Evolutionary conservation across 2,888 invertebrate genomes (phyloP), one percentile per base, ranked within the genome.

Genomic region (Lamproptera curius): DNA sequence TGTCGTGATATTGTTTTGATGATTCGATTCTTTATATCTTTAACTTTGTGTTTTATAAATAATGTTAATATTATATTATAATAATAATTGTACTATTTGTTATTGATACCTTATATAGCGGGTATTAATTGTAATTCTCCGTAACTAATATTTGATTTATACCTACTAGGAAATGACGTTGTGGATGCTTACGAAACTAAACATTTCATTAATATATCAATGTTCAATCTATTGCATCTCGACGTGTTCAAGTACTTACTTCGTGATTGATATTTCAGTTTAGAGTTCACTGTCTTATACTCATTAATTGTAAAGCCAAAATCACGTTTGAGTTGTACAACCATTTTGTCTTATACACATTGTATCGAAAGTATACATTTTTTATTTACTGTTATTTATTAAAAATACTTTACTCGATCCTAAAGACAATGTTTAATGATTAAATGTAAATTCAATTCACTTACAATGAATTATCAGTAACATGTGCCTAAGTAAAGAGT

Each of bases 91-190:
- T 33, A 8, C 31, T 37, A 4, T 34, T 37, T 36, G 20, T 42
- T 42, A n/a, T n/a, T n/a, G n/a, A n/a, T n/a, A n/a, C n/a, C n/a
- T n/a, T n/a, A n/a, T n/a, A n/a, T n/a, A n/a, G n/a, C n/a, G n/a
- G n/a, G n/a, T n/a, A n/a, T n/a, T n/a, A n/a, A n/a, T n/a, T n/a
- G n/a, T n/a, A n/a, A n/a, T n/a, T n/a, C n/a, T n/a, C 38, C 26
- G 33, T 48, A 42, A 48, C 38, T 48, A 33, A 48, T 49, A 28
- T 33, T 39, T 43, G 48, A 49, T 49, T 43, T 42, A 49, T 43
- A 39, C 2, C 14, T 43, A 34, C 38, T 43, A 43, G 48, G 48
- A 49, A 49, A 43, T 28, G 43, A 49, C 15, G 39, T 41, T 14
- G 17, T 11, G 42, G 2, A 16, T 15, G 39, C 39, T 49, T 49